Evolutionary conservation across 2,113 vertebrate species (phyloP), one percentile per base, ranked within the genome.

Genomic region (Bubo scandiacus): DNA sequence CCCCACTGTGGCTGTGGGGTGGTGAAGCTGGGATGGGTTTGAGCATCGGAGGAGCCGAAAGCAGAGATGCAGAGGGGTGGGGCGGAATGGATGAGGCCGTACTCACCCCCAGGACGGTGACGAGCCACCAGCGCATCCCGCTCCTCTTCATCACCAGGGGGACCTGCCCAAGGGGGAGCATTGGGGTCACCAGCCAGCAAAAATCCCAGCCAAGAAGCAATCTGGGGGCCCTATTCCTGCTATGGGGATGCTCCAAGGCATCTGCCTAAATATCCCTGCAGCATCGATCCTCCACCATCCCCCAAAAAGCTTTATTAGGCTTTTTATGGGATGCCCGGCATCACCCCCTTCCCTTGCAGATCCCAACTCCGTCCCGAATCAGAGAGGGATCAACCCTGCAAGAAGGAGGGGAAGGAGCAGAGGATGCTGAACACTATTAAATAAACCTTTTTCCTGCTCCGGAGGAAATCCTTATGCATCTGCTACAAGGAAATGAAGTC

Each of bases 1-100:
- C 16, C 14, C 27, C 5, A 0, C 5, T 1, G 2, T 0, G 20
- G 61, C 9, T 2, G 0, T 3, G 34, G 47, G 17, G 23, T 5
- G 34, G n/a, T 5, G 68, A 58, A 6, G 43, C 13, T 6, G 43
- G 49, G 27, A 38, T 19, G 32, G 32, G 57, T n/a, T 45, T 5
- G 15, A 65, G 58, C 58, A 13, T 2, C 4, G 1, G n/a, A 52
- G 51, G 61, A 68, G 26, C 47, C 1, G 2, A 57, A 57, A 58
- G 34, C 26, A 58, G 79, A 59, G 38, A 10, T 4, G 42, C 20
- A 25, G 57, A 70, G 52, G 49, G 55, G 8, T 49, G 68, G 65
- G n/a, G 11, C 7, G 67, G 26, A 54, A 12, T 10, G 36, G 43
- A 38, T 0, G 1, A 30, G 63, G 49, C 19, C 22, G 0, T 47